Base-by-base conservation (phyloP, 1,140 invertebrate genomes). In the Drosophila carrolli region DNA sequence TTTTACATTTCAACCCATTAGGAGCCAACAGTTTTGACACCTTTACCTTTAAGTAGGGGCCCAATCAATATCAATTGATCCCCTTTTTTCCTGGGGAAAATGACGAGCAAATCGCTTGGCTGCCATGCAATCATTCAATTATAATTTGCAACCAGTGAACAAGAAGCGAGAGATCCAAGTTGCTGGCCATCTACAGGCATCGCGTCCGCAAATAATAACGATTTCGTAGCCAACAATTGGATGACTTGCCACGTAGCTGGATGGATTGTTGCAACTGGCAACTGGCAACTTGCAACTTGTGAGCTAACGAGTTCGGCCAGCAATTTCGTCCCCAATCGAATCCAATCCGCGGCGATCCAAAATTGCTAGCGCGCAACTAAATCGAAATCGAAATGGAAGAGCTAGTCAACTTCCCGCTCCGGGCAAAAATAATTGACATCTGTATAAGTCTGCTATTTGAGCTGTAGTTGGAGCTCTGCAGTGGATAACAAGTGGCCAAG, bases 71-170 rank as follows among this genome's bases (percentile, higher is more conserved):
- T 61, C 63, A 85, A 85, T 85, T 77, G 73, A 81, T 81, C 75
- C 48, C 37, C 56, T 43, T 41, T 55, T 56, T 19, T 35, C 41
- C 11, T 46, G 60, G 29, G 16, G 44, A 81, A 89, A 89, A 89
- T 84, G 79, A 89, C 84, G 80, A 83, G 73, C 76, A 89, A 88
- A 88, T 88, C 73, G 82, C 72, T 86, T 76, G 75, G 48, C 66
- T 58, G 63, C 65, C 83, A 80, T 88, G 84, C 84, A 89, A 89
- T 89, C 84, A 89, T 89, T 89, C 84, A 89, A 89, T 89, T 89
- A 89, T 89, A 89, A 88, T 89, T 81, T 74, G 65, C 84, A 61
- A 61, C 60, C 76, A 57, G 60, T 50, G 54, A 56, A 55, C 62
- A 46, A 67, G 59, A 48, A 58, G 70, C 57, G 58, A 65, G 57